Evolutionary conservation across 2,113 vertebrate species (phyloP).

Genomic region (Tangachromis dhanisi): DNA sequence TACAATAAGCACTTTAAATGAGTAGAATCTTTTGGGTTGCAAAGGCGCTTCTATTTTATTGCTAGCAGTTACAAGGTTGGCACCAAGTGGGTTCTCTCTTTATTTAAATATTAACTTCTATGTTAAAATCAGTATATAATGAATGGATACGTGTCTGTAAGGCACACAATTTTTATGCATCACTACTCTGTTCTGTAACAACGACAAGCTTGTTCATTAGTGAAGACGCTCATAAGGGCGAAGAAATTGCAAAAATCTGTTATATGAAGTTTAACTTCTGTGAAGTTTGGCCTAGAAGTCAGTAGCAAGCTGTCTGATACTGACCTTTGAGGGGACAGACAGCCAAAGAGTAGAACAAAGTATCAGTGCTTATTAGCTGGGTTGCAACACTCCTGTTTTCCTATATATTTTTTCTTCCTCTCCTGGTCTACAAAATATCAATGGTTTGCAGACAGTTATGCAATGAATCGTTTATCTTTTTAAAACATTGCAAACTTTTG

Average conservation of each 20-base stretch:
- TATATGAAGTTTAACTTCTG: neutral
- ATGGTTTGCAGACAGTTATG: neutral
- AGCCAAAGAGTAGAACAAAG: neutral
- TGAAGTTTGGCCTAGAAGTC: neutral
- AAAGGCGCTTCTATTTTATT: neutral
- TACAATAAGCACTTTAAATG: neutral
- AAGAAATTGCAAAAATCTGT: neutral
- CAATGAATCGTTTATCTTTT: neutral
- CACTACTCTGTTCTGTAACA: neutral
- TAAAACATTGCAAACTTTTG: neutral
- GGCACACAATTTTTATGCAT: neutral
- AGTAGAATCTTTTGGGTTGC: neutral
- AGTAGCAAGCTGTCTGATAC: neutral
- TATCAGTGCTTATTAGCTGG: neutral
- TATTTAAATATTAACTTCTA: neutral
- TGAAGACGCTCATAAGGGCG: neutral
- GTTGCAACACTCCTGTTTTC: neutral
- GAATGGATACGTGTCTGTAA: neutral
- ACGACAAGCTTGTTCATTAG: neutral
- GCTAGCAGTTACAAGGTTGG: neutral
- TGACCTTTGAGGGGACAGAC: neutral
- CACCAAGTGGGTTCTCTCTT: neutral
- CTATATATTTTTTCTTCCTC: neutral
- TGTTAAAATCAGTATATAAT: neutral
- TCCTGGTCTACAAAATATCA: neutral